Conservation (phyloP, 2,113 vertebrate species). For the Prietella phreatophila region DNA sequence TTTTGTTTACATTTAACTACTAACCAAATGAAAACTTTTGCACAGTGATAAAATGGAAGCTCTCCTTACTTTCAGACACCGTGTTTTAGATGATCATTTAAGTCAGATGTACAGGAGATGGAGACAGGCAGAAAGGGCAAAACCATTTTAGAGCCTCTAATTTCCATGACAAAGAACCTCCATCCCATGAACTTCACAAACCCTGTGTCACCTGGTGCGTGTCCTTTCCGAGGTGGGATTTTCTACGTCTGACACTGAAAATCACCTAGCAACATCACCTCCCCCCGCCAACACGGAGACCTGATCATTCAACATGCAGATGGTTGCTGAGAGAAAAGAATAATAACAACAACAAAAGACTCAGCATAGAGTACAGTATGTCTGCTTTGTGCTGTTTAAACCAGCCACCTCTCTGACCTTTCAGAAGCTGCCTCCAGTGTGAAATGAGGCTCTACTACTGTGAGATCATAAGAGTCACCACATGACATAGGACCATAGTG, state of each 20-base stretch:
- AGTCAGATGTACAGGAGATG: constrained; percentile 47
- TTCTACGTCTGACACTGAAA: constrained; percentile 20
- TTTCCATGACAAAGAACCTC: constrained; percentile 37
- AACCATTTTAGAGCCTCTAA: constrained; percentile 8
- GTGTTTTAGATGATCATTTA: background rate
- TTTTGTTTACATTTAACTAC: background rate
- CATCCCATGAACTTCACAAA: constrained; percentile 18
- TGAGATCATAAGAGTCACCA: constrained; percentile 4
- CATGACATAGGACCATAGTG: background rate
- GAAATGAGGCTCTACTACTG: background rate
- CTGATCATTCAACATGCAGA: constrained; percentile 54
- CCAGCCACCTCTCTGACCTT: constrained; percentile 4
- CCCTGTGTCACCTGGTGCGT: constrained; percentile 29
- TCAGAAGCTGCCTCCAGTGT: background rate
- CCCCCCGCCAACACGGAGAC: constrained; percentile 36
- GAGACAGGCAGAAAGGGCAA: background rate
- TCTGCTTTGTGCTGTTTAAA: background rate
- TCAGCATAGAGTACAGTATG: background rate
- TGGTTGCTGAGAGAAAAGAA: constrained; percentile 28
- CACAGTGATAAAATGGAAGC: background rate
- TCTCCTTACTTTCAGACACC: background rate
- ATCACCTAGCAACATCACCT: constrained; percentile 59
- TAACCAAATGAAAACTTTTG: background rate
- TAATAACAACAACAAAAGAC: background rate
- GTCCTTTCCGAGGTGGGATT: constrained; percentile 41